Conservation (phyloP, 2,113 vertebrate species). For the Boulengeromyrus knoepffleri region DNA sequence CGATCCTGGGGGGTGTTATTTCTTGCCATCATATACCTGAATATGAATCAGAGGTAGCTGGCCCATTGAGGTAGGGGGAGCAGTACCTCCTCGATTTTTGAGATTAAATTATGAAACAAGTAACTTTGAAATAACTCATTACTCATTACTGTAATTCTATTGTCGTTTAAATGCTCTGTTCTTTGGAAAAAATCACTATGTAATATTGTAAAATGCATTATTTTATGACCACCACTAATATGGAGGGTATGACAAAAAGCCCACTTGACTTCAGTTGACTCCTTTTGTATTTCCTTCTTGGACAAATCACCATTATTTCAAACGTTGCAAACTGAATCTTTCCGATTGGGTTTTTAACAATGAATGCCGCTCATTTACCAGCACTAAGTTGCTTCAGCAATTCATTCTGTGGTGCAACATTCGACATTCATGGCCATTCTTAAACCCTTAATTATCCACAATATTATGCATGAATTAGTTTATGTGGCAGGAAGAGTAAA, state of each 20-base stretch:
- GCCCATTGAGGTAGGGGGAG: background rate
- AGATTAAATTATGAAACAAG: background rate
- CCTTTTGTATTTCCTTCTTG: background rate
- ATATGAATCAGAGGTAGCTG: background rate
- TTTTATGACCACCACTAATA: background rate
- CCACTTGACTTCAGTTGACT: background rate
- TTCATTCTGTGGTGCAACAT: background rate
- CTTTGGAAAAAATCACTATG: background rate
- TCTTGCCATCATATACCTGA: background rate
- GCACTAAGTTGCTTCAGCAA: background rate
- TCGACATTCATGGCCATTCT: background rate
- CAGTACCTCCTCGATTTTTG: background rate
- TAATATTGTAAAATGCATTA: background rate
- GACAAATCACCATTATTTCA: background rate
- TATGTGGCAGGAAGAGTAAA: background rate
- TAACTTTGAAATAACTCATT: background rate
- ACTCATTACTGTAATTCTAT: background rate
- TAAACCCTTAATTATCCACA: background rate
- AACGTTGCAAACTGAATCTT: background rate
- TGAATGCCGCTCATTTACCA: background rate
- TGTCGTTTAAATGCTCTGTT: background rate
- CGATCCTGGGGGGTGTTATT: too few relatives aligned
- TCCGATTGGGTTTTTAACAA: background rate
- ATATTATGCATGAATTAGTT: background rate
- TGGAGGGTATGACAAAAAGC: background rate